phyloP scores from a whole-genome alignment of 2,888 invertebrate species.

The Drosophila siamana region DNA sequence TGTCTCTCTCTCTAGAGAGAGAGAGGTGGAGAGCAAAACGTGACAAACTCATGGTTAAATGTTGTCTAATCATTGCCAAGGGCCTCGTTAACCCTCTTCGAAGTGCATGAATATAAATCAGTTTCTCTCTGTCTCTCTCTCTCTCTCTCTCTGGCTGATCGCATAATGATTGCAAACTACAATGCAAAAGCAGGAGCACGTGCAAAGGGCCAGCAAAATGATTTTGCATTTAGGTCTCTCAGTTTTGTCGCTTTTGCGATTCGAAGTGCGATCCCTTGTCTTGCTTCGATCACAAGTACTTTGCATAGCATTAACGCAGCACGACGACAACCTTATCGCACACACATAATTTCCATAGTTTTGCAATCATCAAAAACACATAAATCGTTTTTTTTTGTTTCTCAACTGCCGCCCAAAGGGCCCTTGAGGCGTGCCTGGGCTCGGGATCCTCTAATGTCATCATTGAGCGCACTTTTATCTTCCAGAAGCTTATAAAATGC shows the following conservation, averaged over 20 bases:
- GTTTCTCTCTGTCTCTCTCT: not conserved
- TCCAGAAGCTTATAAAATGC: conserved; percentile 69
- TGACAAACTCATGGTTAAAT: conserved; percentile 64
- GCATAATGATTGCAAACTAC: conserved; percentile 60
- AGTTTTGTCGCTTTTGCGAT: conserved; percentile 5
- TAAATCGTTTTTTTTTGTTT: conserved; percentile 72
- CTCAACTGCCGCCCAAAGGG: conserved; percentile 5
- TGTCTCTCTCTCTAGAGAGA: too few relatives aligned
- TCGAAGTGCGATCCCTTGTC: conserved; percentile 35
- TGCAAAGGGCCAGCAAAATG: conserved; percentile 64
- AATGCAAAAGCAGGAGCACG: conserved; percentile 54
- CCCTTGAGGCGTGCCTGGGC: conserved; percentile 44
- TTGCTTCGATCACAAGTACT: conserved; percentile 68
- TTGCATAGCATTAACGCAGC: conserved; percentile 60
- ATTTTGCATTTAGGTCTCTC: conserved; percentile 50
- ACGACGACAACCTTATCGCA: conserved; percentile 46
- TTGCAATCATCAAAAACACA: conserved; percentile 81
- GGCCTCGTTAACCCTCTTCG: conserved; percentile 18
- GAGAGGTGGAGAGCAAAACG: conserved; percentile 66
- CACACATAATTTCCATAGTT: conserved; percentile 55
- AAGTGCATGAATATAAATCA: conserved; percentile 59
- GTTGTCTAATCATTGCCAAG: conserved; percentile 66
- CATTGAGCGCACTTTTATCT: conserved; percentile 33
- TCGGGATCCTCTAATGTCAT: conserved; percentile 65
- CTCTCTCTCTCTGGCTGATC: conserved; percentile 32